phyloP scores from a whole-genome alignment of 2,888 invertebrate species.

The Latrodectus hesperus region DNA sequence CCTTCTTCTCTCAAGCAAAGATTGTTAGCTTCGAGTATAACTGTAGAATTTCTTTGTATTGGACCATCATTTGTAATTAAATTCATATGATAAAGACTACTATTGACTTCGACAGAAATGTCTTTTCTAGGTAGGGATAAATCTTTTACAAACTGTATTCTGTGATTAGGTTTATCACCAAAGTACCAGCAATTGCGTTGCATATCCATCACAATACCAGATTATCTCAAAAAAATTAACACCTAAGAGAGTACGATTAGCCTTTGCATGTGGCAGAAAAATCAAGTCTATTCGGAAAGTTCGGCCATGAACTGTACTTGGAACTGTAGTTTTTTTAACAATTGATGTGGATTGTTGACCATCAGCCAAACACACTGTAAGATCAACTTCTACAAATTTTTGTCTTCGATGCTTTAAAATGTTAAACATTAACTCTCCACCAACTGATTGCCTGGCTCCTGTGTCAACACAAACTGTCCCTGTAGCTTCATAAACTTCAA shows the following conservation, averaged over 20 bases:
- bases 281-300: background rate
- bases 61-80: background rate
- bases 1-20: constrained; percentile 1
- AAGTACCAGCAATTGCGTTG: constrained; percentile 2
- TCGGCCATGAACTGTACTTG: too few species aligned
- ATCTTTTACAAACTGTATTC: constrained; percentile 5
- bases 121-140: background rate
- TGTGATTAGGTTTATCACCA: background rate
- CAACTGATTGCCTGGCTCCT: constrained; percentile 3
- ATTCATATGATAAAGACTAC: background rate
- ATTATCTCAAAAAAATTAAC: background rate
- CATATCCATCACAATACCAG: constrained; percentile 10
- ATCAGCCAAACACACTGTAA: background rate
- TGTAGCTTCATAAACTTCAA: too few species aligned
- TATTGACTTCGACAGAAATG: background rate
- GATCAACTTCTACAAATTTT: background rate
- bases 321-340: constrained; percentile 3
- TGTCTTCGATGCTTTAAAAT: constrained; percentile 1
- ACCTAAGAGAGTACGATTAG: constrained; percentile 7
- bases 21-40: background rate
- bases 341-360: constrained; percentile 12
- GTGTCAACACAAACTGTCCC: too few species aligned
- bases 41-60: background rate
- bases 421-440: constrained; percentile 9
- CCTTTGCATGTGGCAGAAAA: constrained; percentile 20